Evolutionary conservation across 92 coral and sea anemone species (phyloP), one percentile per base, ranked within the genome.

Genomic region (Metridium senile): DNA sequence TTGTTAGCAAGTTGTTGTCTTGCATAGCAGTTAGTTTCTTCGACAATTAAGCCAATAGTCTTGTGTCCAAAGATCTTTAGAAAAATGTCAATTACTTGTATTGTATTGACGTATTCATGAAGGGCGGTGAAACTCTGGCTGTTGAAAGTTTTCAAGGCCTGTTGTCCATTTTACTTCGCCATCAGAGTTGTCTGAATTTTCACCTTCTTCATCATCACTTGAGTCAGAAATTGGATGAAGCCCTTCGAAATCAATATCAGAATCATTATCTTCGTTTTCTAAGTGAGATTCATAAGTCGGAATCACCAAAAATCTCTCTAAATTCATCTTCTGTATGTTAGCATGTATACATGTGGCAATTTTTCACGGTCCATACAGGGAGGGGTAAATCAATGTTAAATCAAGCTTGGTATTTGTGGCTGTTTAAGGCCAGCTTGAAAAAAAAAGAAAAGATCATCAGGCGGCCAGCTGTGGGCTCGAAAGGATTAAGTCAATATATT

Each of bases 11-110:
- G 30, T 67, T 32, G 34, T 45, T 70, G 75, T 51, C 68, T 70
- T 32, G 75, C 75, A 39, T 30, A 70, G 6, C 75, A 17, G 62
- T 70, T 70, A 2, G 59, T 70, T 27, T 70, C 75, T 11, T 32
- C 75, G 11, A 70, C 63, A 19, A 70, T 70, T 2, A 2, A 30
- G 70, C 21, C 21, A 22, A 70, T 3, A 16, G 28, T 70, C 34
- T 31, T 17, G 2, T 70, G 13, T 19, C 75, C 75, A 20, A 70
- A 70, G 10, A 58, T 26, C 7, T 7, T 7, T 6, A 64, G n/a
- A 32, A 64, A 64, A 10, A 64, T 20, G 30, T 64, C 70, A n/a
- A 8, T n/a, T 4, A 21, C 63, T 58, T 58, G 8, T 8, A 21
- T 9, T 8, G 8, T 4, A n/a, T 58, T 58, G 8, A 9, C 63